Base-by-base conservation (phyloP, 2,888 invertebrate species). In the Teleiodes luculella region DNA sequence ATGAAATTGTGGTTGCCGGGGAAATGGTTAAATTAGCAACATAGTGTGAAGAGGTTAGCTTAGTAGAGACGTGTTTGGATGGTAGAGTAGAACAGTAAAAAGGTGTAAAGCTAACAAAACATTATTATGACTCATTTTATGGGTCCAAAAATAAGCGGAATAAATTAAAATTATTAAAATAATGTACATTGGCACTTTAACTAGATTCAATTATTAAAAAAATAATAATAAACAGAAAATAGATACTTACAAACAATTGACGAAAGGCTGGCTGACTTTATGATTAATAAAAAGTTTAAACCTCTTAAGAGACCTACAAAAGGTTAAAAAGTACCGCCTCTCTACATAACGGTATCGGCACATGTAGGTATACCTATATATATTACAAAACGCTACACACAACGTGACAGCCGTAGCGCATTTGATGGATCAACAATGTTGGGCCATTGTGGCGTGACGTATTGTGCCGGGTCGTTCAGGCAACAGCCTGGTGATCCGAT, bases 21-120 rank as follows among this genome's bases (percentile, higher is more conserved):
- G 18, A 28, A 13, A 16, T 18, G 39, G 20, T 24, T 30, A 37
- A 54, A 54, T 54, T 54, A 54, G 54, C 46, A 45, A 30, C 24
- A 31, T 30, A 41, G 45, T 54, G 50, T 36, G 54, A 37, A 49
- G 36, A 37, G 35, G 3, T 24, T 7, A 24, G 13, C 3, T 10
- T 36, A 6, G 35, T 48, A 36, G n/a, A 3, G 45, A 46, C 28
- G 30, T n/a, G n/a, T n/a, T n/a, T n/a, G n/a, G n/a, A n/a, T n/a
- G n/a, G n/a, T n/a, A n/a, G n/a, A 16, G 30, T 10, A 1, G n/a
- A n/a, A 20, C 6, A 7, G 16, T 7, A 37, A 37, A 37, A 14
- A 37, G 13, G 37, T 13, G 14, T 3, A 37, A 37, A n/a, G 16
- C n/a, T n/a, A n/a, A n/a, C n/a, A n/a, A n/a, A n/a, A n/a, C n/a